Base-by-base conservation (phyloP, 2,113 vertebrate species). In the Lampris megalopsis region DNA sequence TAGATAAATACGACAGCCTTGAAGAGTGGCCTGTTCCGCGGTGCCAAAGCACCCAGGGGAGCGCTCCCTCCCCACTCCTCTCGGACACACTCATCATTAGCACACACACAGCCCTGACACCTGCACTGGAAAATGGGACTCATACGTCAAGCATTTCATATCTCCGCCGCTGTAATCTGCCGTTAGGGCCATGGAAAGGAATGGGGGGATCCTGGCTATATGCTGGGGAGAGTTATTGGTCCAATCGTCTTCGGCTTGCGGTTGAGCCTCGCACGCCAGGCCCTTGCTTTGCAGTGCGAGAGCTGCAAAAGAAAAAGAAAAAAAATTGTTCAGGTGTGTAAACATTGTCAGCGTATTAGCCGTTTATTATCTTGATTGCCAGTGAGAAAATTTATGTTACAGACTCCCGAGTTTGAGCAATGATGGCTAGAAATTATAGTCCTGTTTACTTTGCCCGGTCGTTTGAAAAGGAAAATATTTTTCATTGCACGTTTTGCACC, bases 61-160 rank as follows among this genome's bases (percentile, higher is more conserved):
- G 74, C 66, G 56, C 77, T 83, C 75, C 83, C 75, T 50, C 68
- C 58, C 9, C 63, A 40, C 68, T 73, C 66, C 70, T 78, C 63
- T 63, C 24, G 84, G 82, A 78, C 83, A 52, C 79, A 83, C 82
- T 87, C 79, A 80, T 89, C 88, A 91, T 84, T 63, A 85, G 68
- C 76, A 61, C 84, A 78, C 52, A 57, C 82, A 75, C 83, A 5
- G 85, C 85, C 82, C 76, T 83, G 87, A 94, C 91, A 93, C 90
- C 89, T 89, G 80, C 42, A 0, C 84, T 47, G 80, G 76, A 81
- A 81, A 88, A 88, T 75, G 72, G 76, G 79, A 79, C 64, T 86
- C 80, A 70, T 93, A 71, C 57, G 59, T 93, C 90, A 85, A 42
- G 64, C 50, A 50, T 79, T 63, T 90, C 85, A 86, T 90, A 82